These are phyloP conservation scores for Conomelus anceps DNA, from an alignment of 2,888 invertebrate genomes.

Conservation along the genomic window DNA sequence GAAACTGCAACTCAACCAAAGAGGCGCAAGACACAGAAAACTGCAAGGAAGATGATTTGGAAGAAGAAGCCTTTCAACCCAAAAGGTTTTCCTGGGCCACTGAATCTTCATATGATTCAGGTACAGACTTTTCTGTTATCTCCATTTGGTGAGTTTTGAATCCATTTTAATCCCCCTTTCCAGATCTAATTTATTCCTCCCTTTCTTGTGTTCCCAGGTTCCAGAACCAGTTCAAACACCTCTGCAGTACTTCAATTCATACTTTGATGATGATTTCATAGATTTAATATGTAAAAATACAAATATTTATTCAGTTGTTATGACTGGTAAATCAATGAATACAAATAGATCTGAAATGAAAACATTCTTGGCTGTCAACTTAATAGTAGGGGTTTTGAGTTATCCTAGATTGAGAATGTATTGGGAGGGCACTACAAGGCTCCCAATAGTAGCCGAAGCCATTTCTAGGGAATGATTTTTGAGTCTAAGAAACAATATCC, in stretches of 20 bases:
- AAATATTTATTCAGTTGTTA: neutral
- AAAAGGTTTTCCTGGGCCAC: too few species aligned
- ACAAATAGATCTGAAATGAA: neutral
- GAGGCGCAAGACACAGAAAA: too few species aligned
- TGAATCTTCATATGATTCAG: too few species aligned
- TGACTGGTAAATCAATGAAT: neutral
- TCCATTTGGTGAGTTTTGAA: too few species aligned
- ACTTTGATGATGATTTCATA: neutral
- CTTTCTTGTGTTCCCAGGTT: neutral
- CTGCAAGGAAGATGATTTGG: too few species aligned
- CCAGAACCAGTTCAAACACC: neutral
- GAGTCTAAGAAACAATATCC: slow-evolving; percentile 10
- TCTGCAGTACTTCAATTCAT: neutral
- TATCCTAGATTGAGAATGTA: neutral
- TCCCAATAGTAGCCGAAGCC: neutral
- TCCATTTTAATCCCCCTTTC: too few species aligned
- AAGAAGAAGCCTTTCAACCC: too few species aligned
- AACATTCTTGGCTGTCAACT: neutral
- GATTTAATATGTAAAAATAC: neutral
- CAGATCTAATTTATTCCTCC: too few species aligned
- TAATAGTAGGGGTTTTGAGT: neutral
- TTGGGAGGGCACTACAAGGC: neutral
- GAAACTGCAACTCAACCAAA: too few species aligned
- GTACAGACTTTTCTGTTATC: too few species aligned
- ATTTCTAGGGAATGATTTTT: neutral